These are phyloP conservation scores for Drosophila cognata DNA, from an alignment of 2,888 invertebrate genomes.

Conservation along the genomic window DNA sequence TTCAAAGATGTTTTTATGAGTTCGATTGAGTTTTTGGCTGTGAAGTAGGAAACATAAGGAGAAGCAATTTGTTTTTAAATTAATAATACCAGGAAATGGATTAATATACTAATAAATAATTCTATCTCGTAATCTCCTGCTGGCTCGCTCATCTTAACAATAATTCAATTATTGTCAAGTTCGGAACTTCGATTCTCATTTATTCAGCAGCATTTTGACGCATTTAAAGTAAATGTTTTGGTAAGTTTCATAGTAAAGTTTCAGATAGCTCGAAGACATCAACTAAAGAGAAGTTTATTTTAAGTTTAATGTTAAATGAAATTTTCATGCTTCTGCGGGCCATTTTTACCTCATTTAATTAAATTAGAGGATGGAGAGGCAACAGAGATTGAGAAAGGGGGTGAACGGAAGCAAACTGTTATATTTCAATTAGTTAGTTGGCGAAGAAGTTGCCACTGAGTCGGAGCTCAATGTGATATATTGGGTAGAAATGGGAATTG, in stretches of 20 bases:
- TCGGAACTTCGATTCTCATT: background rate
- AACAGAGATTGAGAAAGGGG: background rate
- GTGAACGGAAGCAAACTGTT: constrained; percentile 47
- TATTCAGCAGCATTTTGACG: background rate
- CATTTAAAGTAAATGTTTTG: background rate
- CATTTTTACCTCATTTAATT: constrained; percentile 69
- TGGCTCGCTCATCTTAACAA: background rate
- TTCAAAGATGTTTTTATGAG: background rate
- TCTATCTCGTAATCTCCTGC: background rate
- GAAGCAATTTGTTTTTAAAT: too few relatives aligned
- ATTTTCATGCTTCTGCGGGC: constrained; percentile 39
- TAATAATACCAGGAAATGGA: too few relatives aligned
- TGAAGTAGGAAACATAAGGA: too few relatives aligned
- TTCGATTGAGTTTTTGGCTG: too few relatives aligned
- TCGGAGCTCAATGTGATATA: constrained; percentile 17
- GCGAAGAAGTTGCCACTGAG: constrained; percentile 40
- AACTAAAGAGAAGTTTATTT: constrained; percentile 15
- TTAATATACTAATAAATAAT: background rate
- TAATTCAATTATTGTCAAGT: rapidly evolving
- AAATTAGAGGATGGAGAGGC: constrained; percentile 12
- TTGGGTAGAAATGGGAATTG: constrained; percentile 4
- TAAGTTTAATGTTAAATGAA: constrained; percentile 27
- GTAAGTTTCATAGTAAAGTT: constrained; percentile 13
- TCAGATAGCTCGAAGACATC: constrained; percentile 9
- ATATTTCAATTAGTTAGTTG: constrained; percentile 74